Percentiles rank a stretch among this genome's conserved stretches.
Conservation (phyloP, 2,888 invertebrate genomes). For the Phortica magna region DNA sequence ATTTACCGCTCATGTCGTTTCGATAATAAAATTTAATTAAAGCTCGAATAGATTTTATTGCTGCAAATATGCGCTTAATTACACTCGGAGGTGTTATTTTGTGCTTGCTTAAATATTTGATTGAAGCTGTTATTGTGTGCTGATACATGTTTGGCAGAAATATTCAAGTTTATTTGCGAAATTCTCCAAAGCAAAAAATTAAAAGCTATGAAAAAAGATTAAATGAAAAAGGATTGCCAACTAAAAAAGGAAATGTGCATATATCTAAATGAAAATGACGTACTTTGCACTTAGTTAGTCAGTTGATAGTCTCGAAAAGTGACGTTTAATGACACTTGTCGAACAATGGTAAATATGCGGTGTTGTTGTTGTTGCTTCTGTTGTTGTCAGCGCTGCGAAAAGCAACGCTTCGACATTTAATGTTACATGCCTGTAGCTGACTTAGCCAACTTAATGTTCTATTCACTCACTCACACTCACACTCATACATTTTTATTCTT, state of each 20-base stretch:
- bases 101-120: background rate
- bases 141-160: background rate
- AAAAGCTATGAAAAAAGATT: background rate
- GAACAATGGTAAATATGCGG: conserved; percentile 31
- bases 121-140: background rate
- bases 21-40: conserved; percentile 28
- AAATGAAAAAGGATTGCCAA: conserved; percentile 7
- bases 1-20: background rate
- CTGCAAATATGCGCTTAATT: background rate
- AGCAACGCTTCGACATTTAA: background rate
- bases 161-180: conserved; percentile 24
- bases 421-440: background rate
- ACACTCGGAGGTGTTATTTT: background rate
- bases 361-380: background rate
- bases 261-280: conserved; percentile 12
- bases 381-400: background rate
- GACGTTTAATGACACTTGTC: conserved; percentile 33
- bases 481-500: background rate
- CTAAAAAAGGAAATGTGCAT: background rate
- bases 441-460: background rate
- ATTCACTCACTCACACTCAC: background rate
- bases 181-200: conserved; percentile 9
- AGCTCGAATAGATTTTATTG: conserved; percentile 17
- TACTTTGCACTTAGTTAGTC: conserved; percentile 16
- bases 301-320: conserved; percentile 31